Conservation (phyloP, 2,797 vertebrate genomes). For the Tenualosa thibaudeaui region DNA sequence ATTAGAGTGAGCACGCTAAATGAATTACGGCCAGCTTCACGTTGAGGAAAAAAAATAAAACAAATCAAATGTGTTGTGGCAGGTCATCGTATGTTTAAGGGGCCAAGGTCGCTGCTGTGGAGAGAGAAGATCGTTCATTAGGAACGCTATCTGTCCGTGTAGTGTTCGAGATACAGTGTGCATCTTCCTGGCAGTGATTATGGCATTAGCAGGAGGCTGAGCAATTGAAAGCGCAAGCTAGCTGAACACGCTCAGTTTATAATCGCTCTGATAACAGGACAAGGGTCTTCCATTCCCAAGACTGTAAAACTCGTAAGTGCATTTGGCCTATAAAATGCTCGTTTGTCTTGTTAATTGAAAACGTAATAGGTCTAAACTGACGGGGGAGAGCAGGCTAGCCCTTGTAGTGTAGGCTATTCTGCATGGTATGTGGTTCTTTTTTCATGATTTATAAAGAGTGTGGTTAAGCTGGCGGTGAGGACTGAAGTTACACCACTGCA, state of each 20-base stretch:
- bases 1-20: slow-evolving; percentile 39
- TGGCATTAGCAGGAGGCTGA: not conserved
- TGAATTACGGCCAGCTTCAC: slow-evolving; percentile 36
- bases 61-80: slow-evolving; percentile 1
- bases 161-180: not conserved
- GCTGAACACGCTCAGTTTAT: slow-evolving; percentile 10
- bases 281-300: not conserved
- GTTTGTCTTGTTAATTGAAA: slow-evolving; percentile 23
- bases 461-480: not conserved
- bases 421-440: not conserved
- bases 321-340: slow-evolving; percentile 9
- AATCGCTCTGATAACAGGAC: not conserved
- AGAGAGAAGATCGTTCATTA: not conserved
- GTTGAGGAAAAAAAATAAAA: not conserved
- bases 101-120: not conserved
- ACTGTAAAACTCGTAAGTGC: slow-evolving; percentile 7
- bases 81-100: not conserved
- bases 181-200: not conserved
- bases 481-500: slow-evolving; percentile 1
- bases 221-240: not conserved
- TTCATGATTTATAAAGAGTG: not conserved
- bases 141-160: not conserved
- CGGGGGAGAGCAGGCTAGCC: not conserved
- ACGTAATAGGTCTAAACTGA: slow-evolving; percentile 21
- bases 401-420: not conserved